Conservation (phyloP, 2,888 invertebrate genomes). For the Troilus luridus region DNA sequence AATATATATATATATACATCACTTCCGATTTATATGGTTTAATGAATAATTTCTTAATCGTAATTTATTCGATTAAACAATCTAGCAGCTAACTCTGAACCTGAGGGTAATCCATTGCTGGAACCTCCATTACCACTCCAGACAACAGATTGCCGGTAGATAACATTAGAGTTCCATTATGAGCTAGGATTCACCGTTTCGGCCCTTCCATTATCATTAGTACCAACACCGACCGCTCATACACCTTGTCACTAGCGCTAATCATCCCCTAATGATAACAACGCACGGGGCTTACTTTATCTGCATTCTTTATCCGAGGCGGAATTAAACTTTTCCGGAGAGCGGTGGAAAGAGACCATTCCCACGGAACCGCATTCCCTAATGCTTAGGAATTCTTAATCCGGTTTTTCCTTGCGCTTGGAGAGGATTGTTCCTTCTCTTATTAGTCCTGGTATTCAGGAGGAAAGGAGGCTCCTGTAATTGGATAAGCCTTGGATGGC, state of each 20-base stretch:
- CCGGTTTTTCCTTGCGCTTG: not conserved
- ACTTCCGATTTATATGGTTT: not conserved
- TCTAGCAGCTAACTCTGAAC: not conserved
- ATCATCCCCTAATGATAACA: not conserved
- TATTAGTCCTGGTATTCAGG: conserved; percentile 29
- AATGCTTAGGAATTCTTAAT: conserved; percentile 34
- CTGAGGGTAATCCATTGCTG: not conserved
- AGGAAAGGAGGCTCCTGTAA: not conserved
- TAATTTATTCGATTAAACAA: not conserved
- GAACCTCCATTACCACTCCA: not conserved
- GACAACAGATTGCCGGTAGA: conserved; percentile 23
- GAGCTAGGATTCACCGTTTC: conserved; percentile 20
- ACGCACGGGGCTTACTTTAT: not conserved
- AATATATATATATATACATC: too few species aligned
- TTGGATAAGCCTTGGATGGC: conserved; percentile 28
- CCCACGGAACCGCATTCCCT: not conserved
- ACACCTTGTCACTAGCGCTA: not conserved
- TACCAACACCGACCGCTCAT: conserved; percentile 4
- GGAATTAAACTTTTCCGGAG: not conserved
- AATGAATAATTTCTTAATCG: not conserved
- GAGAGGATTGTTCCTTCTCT: conserved; percentile 29
- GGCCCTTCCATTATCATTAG: conserved; percentile 1
- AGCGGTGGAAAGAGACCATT: not conserved
- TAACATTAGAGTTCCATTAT: conserved; percentile 30
- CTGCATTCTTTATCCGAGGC: not conserved